Evolutionary conservation across 2,797 vertebrate species (phyloP).

Genomic region (Knipowitschia caucasica): DNA sequence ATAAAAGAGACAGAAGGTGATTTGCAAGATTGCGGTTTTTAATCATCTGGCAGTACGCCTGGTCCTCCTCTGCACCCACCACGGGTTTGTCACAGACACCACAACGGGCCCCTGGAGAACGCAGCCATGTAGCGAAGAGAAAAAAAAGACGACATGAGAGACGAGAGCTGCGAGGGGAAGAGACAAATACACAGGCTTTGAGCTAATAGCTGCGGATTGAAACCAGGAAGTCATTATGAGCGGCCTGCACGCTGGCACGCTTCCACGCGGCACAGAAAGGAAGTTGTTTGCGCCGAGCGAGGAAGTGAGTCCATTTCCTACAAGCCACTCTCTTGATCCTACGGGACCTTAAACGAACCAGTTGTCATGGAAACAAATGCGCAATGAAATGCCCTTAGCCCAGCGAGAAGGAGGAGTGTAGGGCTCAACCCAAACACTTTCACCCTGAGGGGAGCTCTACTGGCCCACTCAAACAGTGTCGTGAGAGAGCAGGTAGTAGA

Average conservation of each 20-base stretch:
- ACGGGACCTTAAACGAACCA: constrained; percentile 41
- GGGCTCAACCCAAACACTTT: constrained; percentile 63
- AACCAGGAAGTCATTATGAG: constrained; percentile 76
- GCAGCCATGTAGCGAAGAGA: constrained; percentile 33
- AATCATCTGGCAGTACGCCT: constrained; percentile 32
- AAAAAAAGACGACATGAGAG: constrained; percentile 11
- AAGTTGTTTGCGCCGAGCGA: constrained; percentile 81
- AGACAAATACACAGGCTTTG: constrained; percentile 20
- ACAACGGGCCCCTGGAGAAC: constrained; percentile 30
- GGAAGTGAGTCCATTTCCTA: constrained; percentile 83
- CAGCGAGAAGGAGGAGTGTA: constrained; percentile 60
- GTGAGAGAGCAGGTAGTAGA: constrained; percentile 20
- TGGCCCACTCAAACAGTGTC: constrained; percentile 62
- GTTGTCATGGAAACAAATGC: constrained; percentile 60
- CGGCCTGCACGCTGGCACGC: constrained; percentile 62
- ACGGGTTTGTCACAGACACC: constrained; percentile 48
- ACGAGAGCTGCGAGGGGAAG: constrained; percentile 11
- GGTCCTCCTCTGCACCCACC: constrained; percentile 37
- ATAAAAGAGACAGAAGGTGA: constrained; percentile 10
- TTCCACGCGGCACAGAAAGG: constrained; percentile 72
- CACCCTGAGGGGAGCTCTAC: constrained; percentile 55
- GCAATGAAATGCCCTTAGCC: constrained; percentile 69
- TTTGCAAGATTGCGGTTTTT: constrained; percentile 11
- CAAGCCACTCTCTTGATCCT: constrained; percentile 57
- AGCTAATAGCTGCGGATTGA: constrained; percentile 64